Conservation (phyloP, 2,888 invertebrate species). For the Thecophora atra region DNA sequence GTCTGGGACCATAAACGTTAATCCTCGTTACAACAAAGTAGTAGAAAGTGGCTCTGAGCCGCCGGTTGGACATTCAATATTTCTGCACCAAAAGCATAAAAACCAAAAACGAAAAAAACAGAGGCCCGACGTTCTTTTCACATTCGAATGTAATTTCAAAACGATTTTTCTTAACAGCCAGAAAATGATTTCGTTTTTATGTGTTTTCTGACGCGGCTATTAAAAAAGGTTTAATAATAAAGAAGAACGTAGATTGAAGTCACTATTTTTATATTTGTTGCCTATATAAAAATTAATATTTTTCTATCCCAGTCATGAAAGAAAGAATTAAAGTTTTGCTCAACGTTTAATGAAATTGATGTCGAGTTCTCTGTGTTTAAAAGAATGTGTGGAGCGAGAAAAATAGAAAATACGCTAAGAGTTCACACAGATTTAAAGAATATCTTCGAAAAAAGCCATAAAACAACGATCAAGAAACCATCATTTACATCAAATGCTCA, state of each 20-base stretch:
- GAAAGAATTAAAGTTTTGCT: not conserved
- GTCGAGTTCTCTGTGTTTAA: not conserved
- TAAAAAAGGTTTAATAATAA: not conserved
- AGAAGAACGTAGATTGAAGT: not conserved
- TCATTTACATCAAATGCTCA: too few relatives aligned
- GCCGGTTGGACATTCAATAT: not conserved
- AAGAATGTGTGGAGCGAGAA: too few relatives aligned
- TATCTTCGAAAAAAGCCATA: too few relatives aligned
- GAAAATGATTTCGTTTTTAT: too few relatives aligned
- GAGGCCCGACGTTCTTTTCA: not conserved
- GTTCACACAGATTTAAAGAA: too few relatives aligned
- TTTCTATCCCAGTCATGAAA: too few relatives aligned
- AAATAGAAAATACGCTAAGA: too few relatives aligned
- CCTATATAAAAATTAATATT: too few relatives aligned
- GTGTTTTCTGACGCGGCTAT: not conserved
- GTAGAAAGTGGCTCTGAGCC: not conserved
- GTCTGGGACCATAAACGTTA: constrained; percentile 53
- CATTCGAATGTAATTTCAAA: constrained; percentile 25
- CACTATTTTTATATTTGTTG: too few relatives aligned
- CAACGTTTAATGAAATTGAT: not conserved
- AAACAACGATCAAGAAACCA: too few relatives aligned
- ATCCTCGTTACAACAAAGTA: constrained; percentile 55
- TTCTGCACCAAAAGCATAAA: not conserved
- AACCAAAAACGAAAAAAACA: not conserved
- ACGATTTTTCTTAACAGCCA: not conserved